phyloP scores from a whole-genome alignment of 2,888 invertebrate genomes.

The Caenorhabditis sinica region DNA sequence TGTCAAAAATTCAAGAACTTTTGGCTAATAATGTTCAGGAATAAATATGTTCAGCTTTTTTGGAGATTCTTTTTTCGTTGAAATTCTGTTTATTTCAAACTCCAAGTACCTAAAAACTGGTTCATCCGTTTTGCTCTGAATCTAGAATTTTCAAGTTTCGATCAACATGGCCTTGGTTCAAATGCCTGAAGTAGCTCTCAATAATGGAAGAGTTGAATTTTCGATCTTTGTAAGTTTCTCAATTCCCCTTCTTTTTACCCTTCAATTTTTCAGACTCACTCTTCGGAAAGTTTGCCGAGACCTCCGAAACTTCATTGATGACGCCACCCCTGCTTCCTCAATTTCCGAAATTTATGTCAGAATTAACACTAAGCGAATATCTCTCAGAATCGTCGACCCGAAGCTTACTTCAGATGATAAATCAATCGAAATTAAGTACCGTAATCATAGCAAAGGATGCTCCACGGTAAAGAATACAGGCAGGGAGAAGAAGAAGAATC shows the following conservation, averaged over 20 bases:
- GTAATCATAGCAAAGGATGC: conserved; percentile 4
- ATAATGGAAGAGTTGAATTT: background rate
- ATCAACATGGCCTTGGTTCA: background rate
- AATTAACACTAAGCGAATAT: conserved; percentile 4
- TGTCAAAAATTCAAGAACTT: background rate
- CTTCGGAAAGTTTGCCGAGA: conserved; percentile 2
- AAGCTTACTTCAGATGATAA: background rate
- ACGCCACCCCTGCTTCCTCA: background rate
- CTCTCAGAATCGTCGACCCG: background rate
- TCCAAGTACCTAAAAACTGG: no score
- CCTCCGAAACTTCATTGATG: conserved; percentile 6
- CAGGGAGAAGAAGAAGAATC: background rate
- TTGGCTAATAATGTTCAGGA: no score
- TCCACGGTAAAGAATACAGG: background rate
- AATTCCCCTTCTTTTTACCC: no score
- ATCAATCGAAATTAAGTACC: background rate
- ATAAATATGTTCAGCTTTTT: no score
- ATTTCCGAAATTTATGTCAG: conserved; percentile 7
- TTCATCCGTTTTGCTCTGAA: background rate
- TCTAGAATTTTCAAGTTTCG: background rate
- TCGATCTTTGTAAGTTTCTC: background rate
- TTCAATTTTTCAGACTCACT: background rate
- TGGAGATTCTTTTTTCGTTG: no score
- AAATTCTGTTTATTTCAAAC: no score
- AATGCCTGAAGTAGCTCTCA: background rate